Percentiles rank a stretch among this genome's conserved stretches.
These are phyloP conservation scores for Caiman crocodilus DNA, from an alignment of 2,797 vertebrate genomes.

Conservation along the genomic window DNA sequence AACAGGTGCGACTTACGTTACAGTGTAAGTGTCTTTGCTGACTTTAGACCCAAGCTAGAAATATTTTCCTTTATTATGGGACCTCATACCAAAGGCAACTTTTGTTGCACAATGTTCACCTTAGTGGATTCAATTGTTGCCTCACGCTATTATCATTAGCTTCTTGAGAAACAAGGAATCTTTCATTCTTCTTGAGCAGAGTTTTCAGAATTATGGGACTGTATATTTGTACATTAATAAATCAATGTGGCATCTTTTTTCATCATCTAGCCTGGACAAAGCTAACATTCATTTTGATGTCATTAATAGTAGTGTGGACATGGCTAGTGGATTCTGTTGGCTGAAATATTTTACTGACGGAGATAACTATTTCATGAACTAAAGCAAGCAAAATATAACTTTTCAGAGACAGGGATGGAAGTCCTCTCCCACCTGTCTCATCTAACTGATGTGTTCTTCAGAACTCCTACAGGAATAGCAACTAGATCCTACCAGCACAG, in stretches of 20 bases:
- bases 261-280: neutral
- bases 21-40: neutral
- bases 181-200: neutral
- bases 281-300: neutral
- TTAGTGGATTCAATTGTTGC: neutral
- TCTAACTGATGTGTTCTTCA: conserved; percentile 85
- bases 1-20: too few species aligned
- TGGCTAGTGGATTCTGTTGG: neutral
- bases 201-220: neutral
- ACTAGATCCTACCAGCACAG: conserved; percentile 89
- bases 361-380: neutral
- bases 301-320: neutral
- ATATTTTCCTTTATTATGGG: neutral
- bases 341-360: neutral
- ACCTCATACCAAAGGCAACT: neutral
- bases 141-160: neutral
- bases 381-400: neutral
- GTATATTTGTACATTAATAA: too few species aligned
- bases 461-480: conserved; percentile 83
- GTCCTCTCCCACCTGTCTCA: conserved; percentile 83
- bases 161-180: neutral
- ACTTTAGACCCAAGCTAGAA: neutral
- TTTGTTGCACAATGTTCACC: neutral
- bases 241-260: neutral
- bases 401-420: conserved; percentile 82